Percentiles rank a stretch among this genome's conserved stretches.
Conservation (phyloP, 2,797 vertebrate genomes). For the Erethizon dorsatum region DNA sequence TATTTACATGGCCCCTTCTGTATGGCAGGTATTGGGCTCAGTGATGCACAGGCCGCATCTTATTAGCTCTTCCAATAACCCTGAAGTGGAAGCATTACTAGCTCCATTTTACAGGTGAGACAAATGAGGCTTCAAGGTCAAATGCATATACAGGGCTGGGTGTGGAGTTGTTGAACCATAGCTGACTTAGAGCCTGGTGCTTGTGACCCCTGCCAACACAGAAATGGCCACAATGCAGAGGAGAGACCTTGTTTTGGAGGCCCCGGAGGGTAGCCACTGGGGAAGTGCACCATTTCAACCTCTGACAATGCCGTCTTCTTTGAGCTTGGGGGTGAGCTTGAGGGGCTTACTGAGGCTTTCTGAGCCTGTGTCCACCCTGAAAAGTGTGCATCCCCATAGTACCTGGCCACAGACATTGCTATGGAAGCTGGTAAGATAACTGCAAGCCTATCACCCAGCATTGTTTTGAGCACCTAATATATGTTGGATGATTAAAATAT, state of each 20-base stretch:
- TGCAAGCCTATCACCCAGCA: accelerated
- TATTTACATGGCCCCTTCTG: accelerated
- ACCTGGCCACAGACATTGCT: not conserved
- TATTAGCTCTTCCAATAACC: accelerated
- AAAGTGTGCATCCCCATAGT: accelerated
- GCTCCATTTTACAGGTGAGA: not conserved
- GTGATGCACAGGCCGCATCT: accelerated
- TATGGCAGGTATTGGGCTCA: accelerated
- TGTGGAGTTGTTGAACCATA: accelerated
- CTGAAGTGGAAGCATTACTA: accelerated
- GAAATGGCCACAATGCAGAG: not conserved
- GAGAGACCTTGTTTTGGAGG: not conserved
- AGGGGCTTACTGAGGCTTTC: not conserved
- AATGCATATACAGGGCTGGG: not conserved
- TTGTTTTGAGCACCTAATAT: not conserved
- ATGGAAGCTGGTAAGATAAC: accelerated
- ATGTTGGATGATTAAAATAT: not conserved
- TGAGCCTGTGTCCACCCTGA: not conserved
- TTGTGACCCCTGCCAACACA: accelerated
- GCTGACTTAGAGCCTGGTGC: not conserved
- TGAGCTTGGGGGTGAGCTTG: not conserved
- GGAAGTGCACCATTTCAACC: accelerated
- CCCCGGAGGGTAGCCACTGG: not conserved
- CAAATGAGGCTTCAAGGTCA: not conserved
- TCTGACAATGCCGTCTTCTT: not conserved